Evolutionary conservation across 2,888 invertebrate genomes (phyloP), one percentile per base, ranked within the genome.

Genomic region (Epistrophe grossulariae): DNA sequence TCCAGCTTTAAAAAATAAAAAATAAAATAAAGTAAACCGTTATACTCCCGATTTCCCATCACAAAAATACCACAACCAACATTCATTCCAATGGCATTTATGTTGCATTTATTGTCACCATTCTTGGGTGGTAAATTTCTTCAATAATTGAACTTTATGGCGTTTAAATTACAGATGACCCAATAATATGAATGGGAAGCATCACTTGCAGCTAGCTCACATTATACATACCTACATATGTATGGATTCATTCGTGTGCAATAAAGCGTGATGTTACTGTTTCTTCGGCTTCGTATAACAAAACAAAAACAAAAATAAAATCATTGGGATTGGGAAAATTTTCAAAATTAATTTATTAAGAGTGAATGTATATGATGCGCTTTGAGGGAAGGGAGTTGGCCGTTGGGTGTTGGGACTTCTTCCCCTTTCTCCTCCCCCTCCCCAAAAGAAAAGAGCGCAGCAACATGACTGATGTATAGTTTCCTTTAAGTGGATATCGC

Each of bases 71-170:
- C 55, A 6, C 35, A 43, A 28, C 79, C 38, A 60, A 19, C 3
- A 24, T 40, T 57, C 19, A 79, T 35, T 70, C 50, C 35, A 59
- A 60, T 78, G 38, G 73, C 43, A 72, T 55, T 55, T 55, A 57
- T 70, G 64, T 70, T 62, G 79, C 83, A 72, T 76, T 87, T 83
- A 87, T 76, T 83, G 83, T 83, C 87, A 87, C 79, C 74, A 83
- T 79, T 83, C 40, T 66, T 83, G 83, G 87, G 87, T 79, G 87
- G 87, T 83, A 87, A 83, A 87, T 83, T 76, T 68, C 28, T 60
- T 73, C 79, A 87, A 87, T 87, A 87, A 87, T 87, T 87, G 87
- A 87, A 79, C 79, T 87, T 87, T 87, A 87, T 87, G 79, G 87
- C 87, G 83, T 87, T 87, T 87, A 87, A 87, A 87, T 87, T 87